Evolutionary conservation across 2,113 vertebrate species (phyloP).

Genomic region (Empidonax traillii): DNA sequence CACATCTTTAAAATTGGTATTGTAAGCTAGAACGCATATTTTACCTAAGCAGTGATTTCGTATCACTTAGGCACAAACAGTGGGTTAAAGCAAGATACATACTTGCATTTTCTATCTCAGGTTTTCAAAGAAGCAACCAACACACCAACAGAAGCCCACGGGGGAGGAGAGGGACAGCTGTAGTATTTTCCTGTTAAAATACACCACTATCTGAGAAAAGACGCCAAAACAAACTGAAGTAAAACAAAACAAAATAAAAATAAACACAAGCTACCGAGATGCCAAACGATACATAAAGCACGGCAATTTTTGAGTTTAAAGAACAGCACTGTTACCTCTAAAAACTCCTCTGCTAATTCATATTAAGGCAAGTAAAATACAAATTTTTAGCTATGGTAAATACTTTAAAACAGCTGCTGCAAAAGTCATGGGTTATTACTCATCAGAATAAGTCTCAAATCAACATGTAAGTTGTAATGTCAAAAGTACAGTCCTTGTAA

Average conservation of each 20-base stretch:
- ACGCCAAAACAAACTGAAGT: not conserved
- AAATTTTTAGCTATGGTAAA: not conserved
- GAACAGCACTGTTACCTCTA: not conserved
- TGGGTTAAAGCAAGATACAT: not conserved
- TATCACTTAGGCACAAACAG: not conserved
- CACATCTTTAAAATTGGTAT: not conserved
- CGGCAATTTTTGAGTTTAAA: not conserved
- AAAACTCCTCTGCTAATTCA: not conserved
- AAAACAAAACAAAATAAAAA: not conserved
- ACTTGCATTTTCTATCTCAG: not conserved
- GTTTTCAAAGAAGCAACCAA: not conserved
- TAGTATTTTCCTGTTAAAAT: constrained; percentile 25
- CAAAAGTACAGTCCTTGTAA: not conserved
- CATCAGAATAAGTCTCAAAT: not conserved
- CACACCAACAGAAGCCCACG: not conserved
- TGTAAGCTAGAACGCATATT: not conserved
- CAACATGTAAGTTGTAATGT: fast-evolving
- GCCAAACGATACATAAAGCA: not conserved
- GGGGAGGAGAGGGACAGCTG: constrained; percentile 32
- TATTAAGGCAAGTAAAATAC: not conserved
- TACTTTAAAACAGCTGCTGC: not conserved
- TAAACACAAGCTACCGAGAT: not conserved
- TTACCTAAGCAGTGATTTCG: not conserved
- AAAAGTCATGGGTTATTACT: not conserved
- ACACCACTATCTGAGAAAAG: not conserved